Percentiles rank a stretch among this genome's conserved stretches.
phyloP scores from a whole-genome alignment of 2,888 invertebrate genomes.

The Brachyopa scutellaris region DNA sequence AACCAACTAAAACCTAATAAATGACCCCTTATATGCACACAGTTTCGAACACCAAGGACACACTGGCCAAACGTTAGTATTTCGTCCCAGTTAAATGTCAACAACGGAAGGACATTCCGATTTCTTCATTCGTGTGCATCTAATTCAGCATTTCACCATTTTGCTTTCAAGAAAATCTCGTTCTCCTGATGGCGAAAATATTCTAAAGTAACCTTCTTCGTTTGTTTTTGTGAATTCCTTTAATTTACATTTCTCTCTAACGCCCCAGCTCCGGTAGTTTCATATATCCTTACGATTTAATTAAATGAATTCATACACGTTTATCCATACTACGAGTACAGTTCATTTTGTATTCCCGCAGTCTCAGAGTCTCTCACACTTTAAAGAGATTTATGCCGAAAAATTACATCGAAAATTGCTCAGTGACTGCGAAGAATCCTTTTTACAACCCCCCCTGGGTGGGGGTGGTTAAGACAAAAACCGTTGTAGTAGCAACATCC shows the following conservation, averaged over 20 bases:
- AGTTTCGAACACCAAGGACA: conserved; percentile 10
- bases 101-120: conserved; percentile 12
- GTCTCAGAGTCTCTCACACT: conserved; percentile 21
- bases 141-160: no score
- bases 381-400: conserved; percentile 59
- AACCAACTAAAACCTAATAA: conserved; percentile 63
- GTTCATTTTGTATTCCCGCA: conserved; percentile 27
- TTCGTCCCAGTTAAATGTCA: conserved; percentile 25
- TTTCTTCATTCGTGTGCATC: conserved; percentile 3
- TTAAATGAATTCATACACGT: conserved; percentile 59
- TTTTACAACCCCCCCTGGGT: conserved; percentile 47
- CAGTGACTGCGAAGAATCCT: conserved; percentile 66
- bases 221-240: conserved; percentile 37
- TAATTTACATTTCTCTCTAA: background rate
- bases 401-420: conserved; percentile 69
- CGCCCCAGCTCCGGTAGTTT: background rate
- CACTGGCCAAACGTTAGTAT: background rate
- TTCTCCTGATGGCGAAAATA: background rate
- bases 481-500: conserved; percentile 36
- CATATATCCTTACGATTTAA: conserved; percentile 48
- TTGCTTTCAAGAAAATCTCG: conserved; percentile 17
- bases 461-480: background rate
- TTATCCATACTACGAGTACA: no score
- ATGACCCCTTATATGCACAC: conserved; percentile 31
- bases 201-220: conserved; percentile 26